A percentile compares a stretch with the other conserved stretches of the same genome.
phyloP scores from a whole-genome alignment of 2,113 vertebrate genomes.

The Phalacrocorax carbo region DNA sequence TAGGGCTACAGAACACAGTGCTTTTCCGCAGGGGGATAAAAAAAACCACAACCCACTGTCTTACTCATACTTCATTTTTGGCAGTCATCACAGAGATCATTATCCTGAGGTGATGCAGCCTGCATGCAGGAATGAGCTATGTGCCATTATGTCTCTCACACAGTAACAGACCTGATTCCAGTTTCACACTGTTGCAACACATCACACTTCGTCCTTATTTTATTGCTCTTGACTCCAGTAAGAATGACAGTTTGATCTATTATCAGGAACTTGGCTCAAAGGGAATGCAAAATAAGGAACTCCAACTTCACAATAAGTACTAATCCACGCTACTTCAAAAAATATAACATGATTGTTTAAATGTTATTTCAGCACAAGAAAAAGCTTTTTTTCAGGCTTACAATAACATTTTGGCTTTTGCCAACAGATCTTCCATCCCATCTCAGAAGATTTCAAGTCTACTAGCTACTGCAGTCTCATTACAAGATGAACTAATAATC shows the following conservation, averaged over 20 bases:
- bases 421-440: not conserved
- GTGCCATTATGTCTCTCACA: not conserved
- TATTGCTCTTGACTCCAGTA: slow-evolving; percentile 32
- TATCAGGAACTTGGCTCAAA: not conserved
- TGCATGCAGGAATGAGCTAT: slow-evolving; percentile 14
- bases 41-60: not conserved
- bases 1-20: slow-evolving; percentile 7
- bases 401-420: not conserved
- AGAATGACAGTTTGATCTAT: not conserved
- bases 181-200: slow-evolving; percentile 18
- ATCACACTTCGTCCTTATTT: not conserved
- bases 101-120: slow-evolving; percentile 46
- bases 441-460: not conserved
- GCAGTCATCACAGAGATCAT: slow-evolving; percentile 33
- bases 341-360: not conserved
- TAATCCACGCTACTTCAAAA: not conserved
- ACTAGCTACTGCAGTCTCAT: not conserved
- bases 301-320: not conserved
- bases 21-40: not conserved
- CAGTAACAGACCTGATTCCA: slow-evolving; percentile 18
- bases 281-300: slow-evolving; percentile 18
- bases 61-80: slow-evolving; percentile 58
- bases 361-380: not conserved
- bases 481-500: not conserved
- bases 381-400: not conserved